phyloP scores from a whole-genome alignment of 1,140 invertebrate genomes.

The Aculops lycopersici region DNA sequence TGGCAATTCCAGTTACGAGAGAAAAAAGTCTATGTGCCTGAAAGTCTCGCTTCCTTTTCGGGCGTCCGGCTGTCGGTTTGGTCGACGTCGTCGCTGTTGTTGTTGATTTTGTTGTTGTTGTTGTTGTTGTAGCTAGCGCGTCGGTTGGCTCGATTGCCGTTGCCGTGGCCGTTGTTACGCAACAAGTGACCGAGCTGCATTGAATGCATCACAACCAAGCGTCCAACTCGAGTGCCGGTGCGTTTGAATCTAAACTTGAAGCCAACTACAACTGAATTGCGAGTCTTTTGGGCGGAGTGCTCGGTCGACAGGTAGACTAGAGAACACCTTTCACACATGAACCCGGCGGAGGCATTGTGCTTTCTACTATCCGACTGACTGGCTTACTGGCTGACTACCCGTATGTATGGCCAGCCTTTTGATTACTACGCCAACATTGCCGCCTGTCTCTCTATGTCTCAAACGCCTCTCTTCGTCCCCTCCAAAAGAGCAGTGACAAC shows the following conservation, averaged over 20 bases:
- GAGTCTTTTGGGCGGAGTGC: background rate
- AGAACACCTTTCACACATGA: background rate
- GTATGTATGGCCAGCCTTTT: background rate
- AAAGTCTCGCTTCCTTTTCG: too few relatives aligned
- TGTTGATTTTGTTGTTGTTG: too few relatives aligned
- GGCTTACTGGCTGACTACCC: background rate
- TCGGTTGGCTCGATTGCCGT: background rate
- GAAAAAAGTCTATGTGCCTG: too few relatives aligned
- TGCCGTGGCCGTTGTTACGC: background rate
- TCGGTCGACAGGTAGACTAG: background rate
- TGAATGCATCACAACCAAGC: too few relatives aligned
- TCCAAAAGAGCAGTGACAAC: too few relatives aligned
- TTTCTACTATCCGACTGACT: background rate
- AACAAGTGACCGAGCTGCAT: too few relatives aligned
- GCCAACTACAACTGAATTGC: background rate
- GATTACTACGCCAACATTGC: background rate
- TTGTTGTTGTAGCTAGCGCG: background rate
- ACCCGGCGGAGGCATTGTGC: background rate
- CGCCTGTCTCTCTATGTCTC: too few relatives aligned
- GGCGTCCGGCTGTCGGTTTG: too few relatives aligned
- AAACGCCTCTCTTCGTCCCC: too few relatives aligned
- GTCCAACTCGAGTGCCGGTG: too few relatives aligned
- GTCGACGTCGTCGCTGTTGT: too few relatives aligned
- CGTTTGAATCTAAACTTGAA: background rate
- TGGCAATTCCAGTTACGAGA: too few relatives aligned